A percentile compares a stretch with the other conserved stretches of the same genome.
Conservation (phyloP, 1,140 invertebrate species). For the Nasonia giraulti region DNA sequence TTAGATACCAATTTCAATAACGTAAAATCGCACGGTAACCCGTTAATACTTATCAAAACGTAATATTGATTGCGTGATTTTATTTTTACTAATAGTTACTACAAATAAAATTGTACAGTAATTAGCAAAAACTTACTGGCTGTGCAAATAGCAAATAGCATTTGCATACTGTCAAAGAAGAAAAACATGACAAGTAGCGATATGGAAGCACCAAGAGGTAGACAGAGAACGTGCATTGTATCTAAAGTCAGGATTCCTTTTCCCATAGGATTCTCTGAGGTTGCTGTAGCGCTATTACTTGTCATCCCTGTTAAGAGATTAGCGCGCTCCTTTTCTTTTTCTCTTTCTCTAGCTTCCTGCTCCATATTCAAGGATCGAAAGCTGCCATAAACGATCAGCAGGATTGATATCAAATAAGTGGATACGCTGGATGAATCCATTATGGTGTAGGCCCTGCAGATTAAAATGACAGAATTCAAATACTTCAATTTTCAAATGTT, state of each 20-base stretch:
- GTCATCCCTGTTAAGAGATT: constrained; percentile 75
- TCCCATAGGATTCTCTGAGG: constrained; percentile 65
- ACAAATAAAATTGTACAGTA: constrained; percentile 26
- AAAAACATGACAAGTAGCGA: constrained; percentile 98
- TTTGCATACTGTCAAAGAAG: constrained; percentile 99
- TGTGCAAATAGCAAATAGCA: constrained; percentile 97
- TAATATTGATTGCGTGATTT: no score
- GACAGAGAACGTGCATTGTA: constrained; percentile 96
- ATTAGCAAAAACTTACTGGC: constrained; percentile 83
- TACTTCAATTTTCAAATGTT: background rate
- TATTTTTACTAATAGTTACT: no score
- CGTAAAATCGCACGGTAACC: background rate
- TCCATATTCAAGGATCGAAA: constrained; percentile 95
- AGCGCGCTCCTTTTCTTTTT: constrained; percentile 81
- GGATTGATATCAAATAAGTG: constrained; percentile 97
- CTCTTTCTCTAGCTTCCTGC: constrained; percentile 90
- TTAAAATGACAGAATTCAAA: background rate
- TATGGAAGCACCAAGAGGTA: constrained; percentile 96
- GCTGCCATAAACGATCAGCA: constrained; percentile 97
- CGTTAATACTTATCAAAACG: background rate
- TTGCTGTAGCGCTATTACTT: constrained; percentile 62
- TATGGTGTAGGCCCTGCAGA: constrained; percentile 90
- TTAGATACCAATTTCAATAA: no score
- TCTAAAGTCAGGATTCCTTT: constrained; percentile 93
- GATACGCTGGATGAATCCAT: constrained; percentile 97